A percentile compares a stretch with the other conserved stretches of the same genome.
Evolutionary conservation across 2,888 invertebrate genomes (phyloP).

Genomic region (Drosophila vallismaia): DNA sequence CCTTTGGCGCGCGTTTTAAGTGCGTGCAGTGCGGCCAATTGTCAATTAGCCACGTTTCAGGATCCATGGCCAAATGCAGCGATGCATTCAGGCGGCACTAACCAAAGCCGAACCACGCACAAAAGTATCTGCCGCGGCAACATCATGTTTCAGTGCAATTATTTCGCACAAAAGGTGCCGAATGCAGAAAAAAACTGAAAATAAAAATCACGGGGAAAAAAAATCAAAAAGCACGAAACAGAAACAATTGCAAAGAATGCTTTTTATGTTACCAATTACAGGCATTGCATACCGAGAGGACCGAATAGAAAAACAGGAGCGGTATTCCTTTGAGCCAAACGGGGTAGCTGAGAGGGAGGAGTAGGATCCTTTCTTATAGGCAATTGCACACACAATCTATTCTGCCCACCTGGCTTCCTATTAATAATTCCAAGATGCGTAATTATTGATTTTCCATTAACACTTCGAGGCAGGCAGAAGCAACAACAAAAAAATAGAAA

Average conservation of each 20-base stretch:
- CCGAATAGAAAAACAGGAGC: slow-evolving; percentile 12
- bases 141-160: slow-evolving; percentile 58
- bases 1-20: slow-evolving; percentile 57
- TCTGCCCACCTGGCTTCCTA: slow-evolving; percentile 40
- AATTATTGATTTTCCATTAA: slow-evolving; percentile 81
- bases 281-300: slow-evolving; percentile 38
- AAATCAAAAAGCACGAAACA: slow-evolving; percentile 33
- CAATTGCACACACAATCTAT: slow-evolving; percentile 28
- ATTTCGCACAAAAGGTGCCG: slow-evolving; percentile 50
- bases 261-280: slow-evolving; percentile 60
- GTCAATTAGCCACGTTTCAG: slow-evolving; percentile 65
- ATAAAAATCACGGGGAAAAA: slow-evolving; percentile 35
- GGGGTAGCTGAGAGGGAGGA: background rate
- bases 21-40: slow-evolving; percentile 63
- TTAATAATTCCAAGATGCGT: slow-evolving; percentile 81
- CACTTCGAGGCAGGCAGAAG: slow-evolving; percentile 57
- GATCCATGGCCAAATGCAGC: slow-evolving; percentile 53
- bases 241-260: slow-evolving; percentile 56
- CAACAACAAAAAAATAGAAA: slow-evolving; percentile 29
- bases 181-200: slow-evolving; percentile 34
- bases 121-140: slow-evolving; percentile 44
- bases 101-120: slow-evolving; percentile 56
- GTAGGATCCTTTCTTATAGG: slow-evolving; percentile 11
- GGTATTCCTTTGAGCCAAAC: slow-evolving; percentile 24
- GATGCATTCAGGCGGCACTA: slow-evolving; percentile 65